phyloP scores from a whole-genome alignment of 2,888 invertebrate species.

The Polyommatus icarus region DNA sequence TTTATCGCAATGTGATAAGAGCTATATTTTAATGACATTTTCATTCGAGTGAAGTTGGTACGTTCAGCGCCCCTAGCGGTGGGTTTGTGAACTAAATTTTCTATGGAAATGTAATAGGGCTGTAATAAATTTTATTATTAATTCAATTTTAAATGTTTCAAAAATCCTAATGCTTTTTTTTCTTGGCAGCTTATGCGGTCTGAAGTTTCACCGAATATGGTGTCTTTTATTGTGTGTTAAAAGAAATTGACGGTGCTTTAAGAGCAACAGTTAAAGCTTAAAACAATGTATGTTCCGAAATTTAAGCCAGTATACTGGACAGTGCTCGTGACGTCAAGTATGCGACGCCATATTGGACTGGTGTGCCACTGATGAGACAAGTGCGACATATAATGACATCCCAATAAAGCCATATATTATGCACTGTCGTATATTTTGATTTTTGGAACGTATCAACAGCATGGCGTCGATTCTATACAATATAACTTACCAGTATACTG shows the following conservation, averaged over 20 bases:
- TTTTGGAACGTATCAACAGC: too few relatives aligned
- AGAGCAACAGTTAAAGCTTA: background rate
- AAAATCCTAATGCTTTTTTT: background rate
- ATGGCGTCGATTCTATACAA: too few relatives aligned
- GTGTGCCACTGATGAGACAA: too few relatives aligned
- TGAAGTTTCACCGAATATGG: background rate
- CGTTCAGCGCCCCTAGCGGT: slow-evolving; percentile 1
- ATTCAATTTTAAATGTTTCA: background rate
- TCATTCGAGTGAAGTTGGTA: background rate
- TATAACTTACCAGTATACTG: background rate
- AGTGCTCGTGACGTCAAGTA: background rate
- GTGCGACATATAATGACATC: too few relatives aligned
- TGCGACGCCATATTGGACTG: background rate
- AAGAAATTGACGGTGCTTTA: background rate
- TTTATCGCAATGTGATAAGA: background rate
- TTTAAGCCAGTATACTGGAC: background rate
- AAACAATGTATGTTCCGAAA: background rate
- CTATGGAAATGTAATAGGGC: background rate
- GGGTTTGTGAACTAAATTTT: background rate
- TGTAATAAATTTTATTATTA: background rate
- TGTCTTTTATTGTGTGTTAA: background rate
- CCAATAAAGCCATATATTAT: too few relatives aligned
- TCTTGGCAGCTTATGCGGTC: background rate
- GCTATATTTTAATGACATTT: slow-evolving; percentile 19
- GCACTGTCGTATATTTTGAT: too few relatives aligned